Evolutionary conservation across 2,797 vertebrate genomes (phyloP).

Genomic region (Labeo calbasu): DNA sequence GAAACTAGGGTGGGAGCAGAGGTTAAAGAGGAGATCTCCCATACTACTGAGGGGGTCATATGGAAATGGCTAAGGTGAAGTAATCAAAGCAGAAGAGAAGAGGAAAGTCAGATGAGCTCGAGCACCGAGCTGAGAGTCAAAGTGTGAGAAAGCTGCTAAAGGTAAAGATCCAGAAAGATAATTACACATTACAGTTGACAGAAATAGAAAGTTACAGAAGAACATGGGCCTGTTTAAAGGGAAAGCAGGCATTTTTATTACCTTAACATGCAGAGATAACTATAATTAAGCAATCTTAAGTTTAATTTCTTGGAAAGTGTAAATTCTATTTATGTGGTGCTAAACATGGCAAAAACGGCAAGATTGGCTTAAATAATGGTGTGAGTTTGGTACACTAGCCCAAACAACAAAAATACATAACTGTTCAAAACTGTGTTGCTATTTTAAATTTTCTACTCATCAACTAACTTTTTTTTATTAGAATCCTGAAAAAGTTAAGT

Average conservation of each 20-base stretch:
- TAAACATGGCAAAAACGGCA: background rate
- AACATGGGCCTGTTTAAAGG: background rate
- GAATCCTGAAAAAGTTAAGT: background rate
- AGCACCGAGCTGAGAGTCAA: background rate
- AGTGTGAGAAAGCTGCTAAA: slow-evolving; percentile 5
- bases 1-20: slow-evolving; percentile 23
- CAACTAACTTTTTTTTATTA: background rate
- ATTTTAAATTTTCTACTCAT: background rate
- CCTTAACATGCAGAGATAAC: background rate
- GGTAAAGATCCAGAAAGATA: slow-evolving; percentile 8
- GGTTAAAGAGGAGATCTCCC: slow-evolving; percentile 42
- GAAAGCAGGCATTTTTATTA: background rate
- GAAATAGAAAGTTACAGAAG: background rate
- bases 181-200: background rate
- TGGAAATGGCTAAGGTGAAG: slow-evolving; percentile 44
- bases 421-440: background rate
- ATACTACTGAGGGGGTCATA: slow-evolving; percentile 29
- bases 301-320: background rate
- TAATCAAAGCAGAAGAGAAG: slow-evolving; percentile 39
- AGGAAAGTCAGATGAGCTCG: slow-evolving; percentile 13
- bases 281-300: background rate
- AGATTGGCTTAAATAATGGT: background rate
- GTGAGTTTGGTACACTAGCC: background rate
- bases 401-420: background rate
- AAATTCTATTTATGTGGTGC: background rate